Evolutionary conservation across 2,888 invertebrate species (phyloP).

Genomic region (Agrochola litura): DNA sequence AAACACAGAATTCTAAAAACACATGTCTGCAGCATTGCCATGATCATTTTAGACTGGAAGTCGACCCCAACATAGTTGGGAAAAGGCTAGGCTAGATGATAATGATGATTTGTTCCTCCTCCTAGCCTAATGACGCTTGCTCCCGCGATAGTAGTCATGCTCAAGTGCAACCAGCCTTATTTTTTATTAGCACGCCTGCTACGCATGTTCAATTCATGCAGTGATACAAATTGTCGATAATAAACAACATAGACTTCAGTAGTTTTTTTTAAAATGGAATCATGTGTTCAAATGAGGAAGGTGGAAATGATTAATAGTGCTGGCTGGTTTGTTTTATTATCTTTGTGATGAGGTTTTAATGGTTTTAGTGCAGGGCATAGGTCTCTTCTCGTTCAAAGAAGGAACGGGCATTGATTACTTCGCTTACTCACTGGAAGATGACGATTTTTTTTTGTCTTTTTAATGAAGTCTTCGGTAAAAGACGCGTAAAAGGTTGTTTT

Average conservation of each 20-base stretch:
- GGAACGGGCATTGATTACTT: neutral
- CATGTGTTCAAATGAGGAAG: slow-evolving; percentile 23
- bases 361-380: neutral
- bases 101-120: neutral
- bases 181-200: slow-evolving; percentile 4
- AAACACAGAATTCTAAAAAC: neutral
- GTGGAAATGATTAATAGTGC: neutral
- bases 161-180: slow-evolving; percentile 17
- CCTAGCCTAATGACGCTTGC: neutral
- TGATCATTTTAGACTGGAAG: neutral
- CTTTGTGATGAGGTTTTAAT: neutral
- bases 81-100: neutral
- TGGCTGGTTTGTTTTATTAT: neutral
- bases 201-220: slow-evolving; percentile 18
- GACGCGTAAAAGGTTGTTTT: neutral
- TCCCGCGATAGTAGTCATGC: neutral
- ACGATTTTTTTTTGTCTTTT: neutral
- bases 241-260: slow-evolving; percentile 18
- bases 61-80: neutral
- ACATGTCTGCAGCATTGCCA: neutral
- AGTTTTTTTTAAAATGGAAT: slow-evolving; percentile 31
- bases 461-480: neutral
- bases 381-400: neutral
- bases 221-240: slow-evolving; percentile 17
- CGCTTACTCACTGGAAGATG: neutral